phyloP scores from a whole-genome alignment of 2,797 vertebrate species.

The Eurystomus glaucurus region DNA sequence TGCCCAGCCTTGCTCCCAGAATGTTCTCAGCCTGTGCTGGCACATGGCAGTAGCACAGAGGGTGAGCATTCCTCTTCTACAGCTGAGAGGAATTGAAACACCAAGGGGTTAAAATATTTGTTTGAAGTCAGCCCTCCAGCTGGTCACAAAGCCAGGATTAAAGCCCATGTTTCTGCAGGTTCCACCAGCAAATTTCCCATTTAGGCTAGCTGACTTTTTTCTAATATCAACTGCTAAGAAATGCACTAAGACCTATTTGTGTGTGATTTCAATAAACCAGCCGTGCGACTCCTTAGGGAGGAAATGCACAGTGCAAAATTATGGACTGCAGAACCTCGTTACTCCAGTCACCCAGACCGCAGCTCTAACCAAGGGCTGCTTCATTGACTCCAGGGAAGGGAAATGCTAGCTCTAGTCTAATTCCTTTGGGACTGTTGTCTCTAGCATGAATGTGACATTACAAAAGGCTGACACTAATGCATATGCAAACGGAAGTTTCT shows the following conservation, averaged over 20 bases:
- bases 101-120: neutral
- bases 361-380: neutral
- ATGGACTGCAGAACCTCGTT: neutral
- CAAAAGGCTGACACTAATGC: neutral
- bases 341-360: neutral
- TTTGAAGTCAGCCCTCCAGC: neutral
- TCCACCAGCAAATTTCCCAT: neutral
- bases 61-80: neutral
- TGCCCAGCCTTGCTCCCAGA: neutral
- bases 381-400: neutral
- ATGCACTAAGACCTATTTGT: neutral
- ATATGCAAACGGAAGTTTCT: neutral
- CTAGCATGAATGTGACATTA: fast-evolving
- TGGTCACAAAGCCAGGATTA: neutral
- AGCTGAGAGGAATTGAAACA: neutral
- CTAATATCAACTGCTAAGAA: neutral
- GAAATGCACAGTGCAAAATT: conserved; percentile 5
- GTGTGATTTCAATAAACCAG: conserved; percentile 1
- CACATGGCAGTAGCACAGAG: neutral
- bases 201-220: neutral
- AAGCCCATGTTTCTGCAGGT: neutral
- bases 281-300: neutral
- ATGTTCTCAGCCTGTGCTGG: neutral
- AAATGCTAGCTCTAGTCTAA: neutral
- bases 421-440: neutral